These are phyloP conservation scores for Hybognathus amarus DNA, from an alignment of 2,797 vertebrate genomes.

Conservation along the genomic window DNA sequence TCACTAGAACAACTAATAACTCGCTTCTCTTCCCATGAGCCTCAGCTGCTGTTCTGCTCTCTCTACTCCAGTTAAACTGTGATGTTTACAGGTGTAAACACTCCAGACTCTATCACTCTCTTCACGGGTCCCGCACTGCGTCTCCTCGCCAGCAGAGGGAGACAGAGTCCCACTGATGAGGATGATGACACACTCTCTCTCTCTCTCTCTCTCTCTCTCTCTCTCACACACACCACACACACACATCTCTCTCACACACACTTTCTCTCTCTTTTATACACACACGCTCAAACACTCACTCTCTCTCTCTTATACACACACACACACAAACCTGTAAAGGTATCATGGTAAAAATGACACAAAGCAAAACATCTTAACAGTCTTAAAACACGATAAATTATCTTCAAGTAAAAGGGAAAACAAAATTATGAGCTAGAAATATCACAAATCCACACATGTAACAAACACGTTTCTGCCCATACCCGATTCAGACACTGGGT, in stretches of 20 bases:
- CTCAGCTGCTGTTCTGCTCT: not conserved
- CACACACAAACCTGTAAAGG: not conserved
- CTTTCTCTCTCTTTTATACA: no score
- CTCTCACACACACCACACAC: no score
- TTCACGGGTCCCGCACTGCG: not conserved
- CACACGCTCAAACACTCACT: no score
- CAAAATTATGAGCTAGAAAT: not conserved
- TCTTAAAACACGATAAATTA: not conserved
- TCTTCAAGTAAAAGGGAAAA: not conserved
- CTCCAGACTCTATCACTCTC: not conserved
- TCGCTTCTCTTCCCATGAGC: not conserved
- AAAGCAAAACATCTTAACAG: not conserved
- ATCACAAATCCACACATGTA: not conserved
- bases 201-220: no score
- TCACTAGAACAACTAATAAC: no score
- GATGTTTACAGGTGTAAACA: not conserved
- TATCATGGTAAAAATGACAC: not conserved
- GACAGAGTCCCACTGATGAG: not conserved
- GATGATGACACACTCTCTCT: no score
- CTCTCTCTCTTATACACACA: no score
- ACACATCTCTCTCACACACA: no score
- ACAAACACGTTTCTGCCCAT: not conserved
- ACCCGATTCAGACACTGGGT: no score
- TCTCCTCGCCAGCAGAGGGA: constrained; percentile 25
- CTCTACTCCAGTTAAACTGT: not conserved